Conservation (phyloP, 2,113 vertebrate species). For the Apodemus sylvaticus region DNA sequence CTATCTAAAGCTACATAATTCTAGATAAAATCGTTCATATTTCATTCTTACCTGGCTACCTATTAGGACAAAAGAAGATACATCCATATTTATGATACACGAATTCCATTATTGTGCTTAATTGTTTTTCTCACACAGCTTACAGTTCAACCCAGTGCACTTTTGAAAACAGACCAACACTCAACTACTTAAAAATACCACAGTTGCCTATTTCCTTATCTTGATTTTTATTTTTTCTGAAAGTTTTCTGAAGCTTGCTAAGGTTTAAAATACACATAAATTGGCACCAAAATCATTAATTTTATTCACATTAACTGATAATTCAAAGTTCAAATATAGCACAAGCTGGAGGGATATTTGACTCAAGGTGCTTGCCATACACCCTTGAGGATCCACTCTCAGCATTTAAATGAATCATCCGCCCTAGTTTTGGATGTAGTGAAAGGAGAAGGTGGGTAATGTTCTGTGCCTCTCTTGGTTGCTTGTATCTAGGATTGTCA, state of each 20-base stretch:
- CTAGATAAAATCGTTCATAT: not conserved
- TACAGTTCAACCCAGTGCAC: not conserved
- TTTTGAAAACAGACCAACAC: not conserved
- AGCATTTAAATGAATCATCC: not conserved
- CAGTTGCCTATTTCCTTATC: not conserved
- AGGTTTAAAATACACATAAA: not conserved
- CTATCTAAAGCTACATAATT: too few relatives aligned
- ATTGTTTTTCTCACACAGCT: not conserved
- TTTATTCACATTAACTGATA: not conserved
- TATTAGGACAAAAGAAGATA: not conserved
- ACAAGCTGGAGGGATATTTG: not conserved
- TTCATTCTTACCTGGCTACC: not conserved
- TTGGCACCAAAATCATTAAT: not conserved
- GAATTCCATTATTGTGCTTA: not conserved
- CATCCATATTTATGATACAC: not conserved
- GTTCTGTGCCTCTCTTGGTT: constrained; percentile 74
- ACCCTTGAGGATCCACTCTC: not conserved
- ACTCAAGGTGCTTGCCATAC: not conserved
- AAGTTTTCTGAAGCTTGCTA: not conserved
- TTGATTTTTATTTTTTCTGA: not conserved
- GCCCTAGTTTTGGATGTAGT: not conserved
- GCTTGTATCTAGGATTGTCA: constrained; percentile 62
- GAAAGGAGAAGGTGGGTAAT: not conserved
- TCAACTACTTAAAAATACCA: not conserved
- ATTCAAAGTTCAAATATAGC: not conserved